Percentiles rank a stretch among this genome's conserved stretches.
phyloP scores from a whole-genome alignment of 2,888 invertebrate species.

The Agrilus biguttatus region DNA sequence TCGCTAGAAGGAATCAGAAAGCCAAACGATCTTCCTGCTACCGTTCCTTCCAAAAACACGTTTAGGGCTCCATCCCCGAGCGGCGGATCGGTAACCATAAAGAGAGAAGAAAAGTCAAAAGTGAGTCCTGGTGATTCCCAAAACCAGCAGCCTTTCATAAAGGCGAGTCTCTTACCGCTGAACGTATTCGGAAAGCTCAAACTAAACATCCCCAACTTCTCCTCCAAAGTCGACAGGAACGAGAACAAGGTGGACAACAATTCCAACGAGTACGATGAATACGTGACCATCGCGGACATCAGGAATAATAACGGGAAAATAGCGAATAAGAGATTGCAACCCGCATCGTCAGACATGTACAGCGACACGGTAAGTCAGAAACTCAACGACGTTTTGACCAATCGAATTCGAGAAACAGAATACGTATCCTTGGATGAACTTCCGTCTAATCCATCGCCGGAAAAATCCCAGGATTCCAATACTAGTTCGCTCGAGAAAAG shows the following conservation, averaged over 20 bases:
- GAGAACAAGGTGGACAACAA: slow-evolving; percentile 22
- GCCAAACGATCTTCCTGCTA: slow-evolving; percentile 5
- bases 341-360: slow-evolving; percentile 33
- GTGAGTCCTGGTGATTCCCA: neutral
- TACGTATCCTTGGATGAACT: slow-evolving; percentile 72
- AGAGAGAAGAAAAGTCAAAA: slow-evolving; percentile 14
- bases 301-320: slow-evolving; percentile 60
- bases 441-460: slow-evolving; percentile 31
- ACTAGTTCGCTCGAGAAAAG: slow-evolving; percentile 38
- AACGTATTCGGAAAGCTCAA: slow-evolving; percentile 59
- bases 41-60: slow-evolving; percentile 10
- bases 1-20: slow-evolving; percentile 14
- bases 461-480: slow-evolving; percentile 10
- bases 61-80: slow-evolving; percentile 26
- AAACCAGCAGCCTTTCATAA: slow-evolving; percentile 25
- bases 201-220: slow-evolving; percentile 24
- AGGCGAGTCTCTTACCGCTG: slow-evolving; percentile 43
- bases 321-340: slow-evolving; percentile 10
- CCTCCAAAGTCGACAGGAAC: slow-evolving; percentile 37
- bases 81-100: slow-evolving; percentile 24
- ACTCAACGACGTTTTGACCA: slow-evolving; percentile 42
- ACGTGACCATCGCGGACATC: slow-evolving; percentile 74
- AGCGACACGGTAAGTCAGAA: slow-evolving; percentile 54
- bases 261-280: slow-evolving; percentile 56
- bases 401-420: slow-evolving; percentile 47